Evolutionary conservation across 2,113 vertebrate species (phyloP), one percentile per base, ranked within the genome.

Genomic region (Montifringilla adamsi): DNA sequence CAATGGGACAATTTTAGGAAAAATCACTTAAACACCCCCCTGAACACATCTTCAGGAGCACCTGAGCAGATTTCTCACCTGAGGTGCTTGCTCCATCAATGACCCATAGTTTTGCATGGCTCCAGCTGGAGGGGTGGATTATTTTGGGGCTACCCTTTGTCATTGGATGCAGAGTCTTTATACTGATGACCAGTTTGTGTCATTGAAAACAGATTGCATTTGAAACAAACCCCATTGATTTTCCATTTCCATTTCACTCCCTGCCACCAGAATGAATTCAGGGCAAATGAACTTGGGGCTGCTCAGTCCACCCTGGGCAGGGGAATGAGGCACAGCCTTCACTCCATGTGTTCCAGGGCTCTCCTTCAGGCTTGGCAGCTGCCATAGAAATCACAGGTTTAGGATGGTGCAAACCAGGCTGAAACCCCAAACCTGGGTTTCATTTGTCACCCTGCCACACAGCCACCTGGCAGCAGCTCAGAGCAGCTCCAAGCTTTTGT

Each of bases 291-390:
- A 78, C 26, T 35, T 0, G 0, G 9, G 50, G 41, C 58, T 79
- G 58, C 37, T 52, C 0, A 0, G 33, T 15, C 64, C 46, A 43
- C 41, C 70, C 77, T 41, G 50, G 53, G 81, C 89, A 87, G n/a
- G 23, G 37, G 37, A 79, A 52, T 0, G 0, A 74, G 56, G 66
- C 37, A 62, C 43, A 77, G 27, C 39, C 7, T 1, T 16, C 0
- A 0, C 30, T 43, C 41, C 69, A 13, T 0, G 0, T 30, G 16
- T 0, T 0, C 37, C 2, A 3, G n/a, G 31, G 39, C 33, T 81
- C 35, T 87, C 39, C 64, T 59, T 64, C 80, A 77, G 50, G 31
- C 46, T 33, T 15, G 77, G 49, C 46, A 89, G n/a, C 46, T 86
- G 19, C 50, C 63, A 35, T 3, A 39, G 43, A 17, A 73, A 37